phyloP scores from a whole-genome alignment of 2,888 invertebrate species.

The Hydroisotoma schaefferi region DNA sequence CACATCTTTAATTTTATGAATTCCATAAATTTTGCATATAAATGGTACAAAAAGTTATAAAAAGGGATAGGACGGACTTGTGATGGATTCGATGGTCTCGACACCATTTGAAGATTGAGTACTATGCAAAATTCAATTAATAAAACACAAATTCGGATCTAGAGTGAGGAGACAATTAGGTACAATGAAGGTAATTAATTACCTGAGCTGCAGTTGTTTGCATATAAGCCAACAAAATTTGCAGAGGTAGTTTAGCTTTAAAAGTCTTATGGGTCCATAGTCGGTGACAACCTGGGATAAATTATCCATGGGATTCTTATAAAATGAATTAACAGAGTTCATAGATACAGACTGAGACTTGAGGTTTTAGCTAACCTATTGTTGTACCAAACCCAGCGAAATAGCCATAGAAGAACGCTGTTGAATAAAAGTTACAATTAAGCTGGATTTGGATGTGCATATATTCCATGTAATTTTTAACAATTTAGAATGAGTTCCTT shows the following conservation, averaged over 20 bases:
- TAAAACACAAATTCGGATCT: neutral
- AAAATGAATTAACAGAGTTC: too few relatives aligned
- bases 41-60: too few relatives aligned
- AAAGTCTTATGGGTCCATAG: slow-evolving; percentile 30
- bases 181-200: neutral
- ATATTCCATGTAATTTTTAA: too few relatives aligned
- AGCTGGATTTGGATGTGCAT: neutral
- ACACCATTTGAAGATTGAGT: slow-evolving; percentile 22
- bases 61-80: slow-evolving; percentile 3
- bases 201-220: slow-evolving; percentile 22
- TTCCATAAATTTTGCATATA: too few relatives aligned
- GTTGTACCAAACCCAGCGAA: slow-evolving; percentile 3
- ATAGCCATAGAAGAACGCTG: neutral
- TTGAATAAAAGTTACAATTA: neutral
- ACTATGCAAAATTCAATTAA: neutral
- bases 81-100: neutral
- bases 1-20: too few relatives aligned
- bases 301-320: too few relatives aligned
- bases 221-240: slow-evolving; percentile 14
- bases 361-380: neutral
- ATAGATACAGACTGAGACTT: too few relatives aligned
- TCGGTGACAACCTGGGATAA: slow-evolving; percentile 23
- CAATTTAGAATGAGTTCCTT: neutral
- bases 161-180: neutral
- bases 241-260: slow-evolving; percentile 23